A percentile compares a stretch with the other conserved stretches of the same genome.
Conservation (phyloP, 1,140 invertebrate species). For the Popillia japonica region DNA sequence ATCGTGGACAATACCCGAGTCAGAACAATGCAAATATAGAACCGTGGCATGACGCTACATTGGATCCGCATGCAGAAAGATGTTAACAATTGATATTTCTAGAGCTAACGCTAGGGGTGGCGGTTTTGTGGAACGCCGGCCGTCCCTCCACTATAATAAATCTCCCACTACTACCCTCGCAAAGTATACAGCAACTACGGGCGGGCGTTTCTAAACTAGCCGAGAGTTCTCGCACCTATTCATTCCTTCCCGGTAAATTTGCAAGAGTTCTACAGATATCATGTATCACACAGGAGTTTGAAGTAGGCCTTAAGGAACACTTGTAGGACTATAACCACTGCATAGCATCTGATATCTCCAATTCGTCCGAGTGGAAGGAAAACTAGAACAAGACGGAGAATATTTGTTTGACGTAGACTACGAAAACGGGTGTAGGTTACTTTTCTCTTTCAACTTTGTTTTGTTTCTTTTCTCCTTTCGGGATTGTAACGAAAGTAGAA, state of each 20-base stretch:
- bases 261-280: background rate
- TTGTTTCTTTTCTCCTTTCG: too few relatives aligned
- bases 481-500: too few relatives aligned
- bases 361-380: background rate
- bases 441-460: background rate
- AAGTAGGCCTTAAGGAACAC: background rate
- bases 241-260: background rate
- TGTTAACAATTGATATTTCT: constrained; percentile 32
- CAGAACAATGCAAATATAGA: constrained; percentile 7
- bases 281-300: background rate
- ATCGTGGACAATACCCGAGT: background rate
- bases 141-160: background rate
- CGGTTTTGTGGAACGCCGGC: constrained; percentile 9
- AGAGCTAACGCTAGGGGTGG: too few relatives aligned
- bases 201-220: background rate
- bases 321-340: too few relatives aligned
- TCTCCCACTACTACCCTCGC: background rate
- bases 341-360: too few relatives aligned
- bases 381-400: background rate
- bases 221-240: background rate
- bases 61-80: constrained; percentile 6
- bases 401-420: too few relatives aligned
- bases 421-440: too few relatives aligned
- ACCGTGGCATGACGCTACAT: background rate
- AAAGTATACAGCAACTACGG: background rate